These are phyloP conservation scores for Vesta saturnalis DNA, from an alignment of 2,888 invertebrate species.

Conservation along the genomic window DNA sequence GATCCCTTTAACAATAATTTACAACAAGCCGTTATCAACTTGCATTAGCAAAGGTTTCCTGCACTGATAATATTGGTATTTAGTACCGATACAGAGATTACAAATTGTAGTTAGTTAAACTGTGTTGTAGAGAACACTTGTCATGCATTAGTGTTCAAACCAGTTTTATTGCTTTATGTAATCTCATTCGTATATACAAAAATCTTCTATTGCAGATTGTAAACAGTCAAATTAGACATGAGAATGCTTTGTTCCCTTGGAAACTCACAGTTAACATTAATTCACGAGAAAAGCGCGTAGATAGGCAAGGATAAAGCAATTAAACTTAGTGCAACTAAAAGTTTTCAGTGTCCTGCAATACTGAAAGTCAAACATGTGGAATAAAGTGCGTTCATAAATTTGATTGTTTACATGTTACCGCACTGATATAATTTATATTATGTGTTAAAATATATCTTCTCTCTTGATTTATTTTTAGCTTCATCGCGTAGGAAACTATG, in stretches of 20 bases:
- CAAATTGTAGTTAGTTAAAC: neutral
- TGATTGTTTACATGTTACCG: constrained; percentile 4
- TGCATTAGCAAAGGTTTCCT: constrained; percentile 34
- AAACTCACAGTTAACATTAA: constrained; percentile 9
- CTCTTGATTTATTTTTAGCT: neutral
- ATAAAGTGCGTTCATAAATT: constrained; percentile 19
- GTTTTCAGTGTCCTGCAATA: constrained; percentile 15
- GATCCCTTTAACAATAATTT: constrained; percentile 53
- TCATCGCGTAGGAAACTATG: constrained; percentile 2
- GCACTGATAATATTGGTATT: constrained; percentile 31
- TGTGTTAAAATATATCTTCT: too few relatives aligned
- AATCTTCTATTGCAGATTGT: neutral
- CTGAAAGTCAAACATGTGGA: constrained; percentile 17
- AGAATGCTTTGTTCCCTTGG: neutral
- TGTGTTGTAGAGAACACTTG: neutral
- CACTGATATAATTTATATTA: constrained; percentile 4
- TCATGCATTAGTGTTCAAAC: too few relatives aligned
- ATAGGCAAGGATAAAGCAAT: constrained; percentile 17
- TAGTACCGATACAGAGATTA: constrained; percentile 28
- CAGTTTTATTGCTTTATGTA: neutral
- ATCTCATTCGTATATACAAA: neutral
- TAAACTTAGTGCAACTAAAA: constrained; percentile 14
- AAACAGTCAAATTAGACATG: constrained; percentile 8
- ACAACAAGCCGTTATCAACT: constrained; percentile 43
- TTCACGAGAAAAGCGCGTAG: constrained; percentile 5